Percentiles rank a stretch among this genome's conserved stretches.
Evolutionary conservation across 2,797 vertebrate genomes (phyloP).

Genomic region (Avahi laniger): DNA sequence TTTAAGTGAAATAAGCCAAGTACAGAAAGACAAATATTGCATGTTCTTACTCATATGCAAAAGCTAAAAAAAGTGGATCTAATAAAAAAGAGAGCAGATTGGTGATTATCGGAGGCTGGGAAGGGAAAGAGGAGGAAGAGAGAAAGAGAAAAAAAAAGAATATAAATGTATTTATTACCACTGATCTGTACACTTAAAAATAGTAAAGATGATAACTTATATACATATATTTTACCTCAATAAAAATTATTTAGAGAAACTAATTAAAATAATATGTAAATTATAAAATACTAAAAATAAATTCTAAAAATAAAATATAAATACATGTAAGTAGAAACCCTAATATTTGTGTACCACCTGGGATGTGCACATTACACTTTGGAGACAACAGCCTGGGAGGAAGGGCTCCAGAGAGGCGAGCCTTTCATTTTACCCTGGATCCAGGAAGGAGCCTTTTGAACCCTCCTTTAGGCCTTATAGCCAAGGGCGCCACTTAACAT

Average conservation of each 20-base stretch:
- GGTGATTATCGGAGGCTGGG: too few relatives aligned
- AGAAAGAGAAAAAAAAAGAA: too few relatives aligned
- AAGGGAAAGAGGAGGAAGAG: too few relatives aligned
- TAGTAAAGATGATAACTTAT: too few relatives aligned
- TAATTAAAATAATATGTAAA: slow-evolving; percentile 17
- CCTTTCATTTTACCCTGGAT: not conserved
- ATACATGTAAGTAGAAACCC: not conserved
- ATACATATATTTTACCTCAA: too few relatives aligned
- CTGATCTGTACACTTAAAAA: too few relatives aligned
- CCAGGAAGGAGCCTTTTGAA: not conserved
- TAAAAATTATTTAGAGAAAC: not conserved
- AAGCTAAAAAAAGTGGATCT: too few relatives aligned
- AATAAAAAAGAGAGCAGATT: too few relatives aligned
- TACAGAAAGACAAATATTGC: too few relatives aligned
- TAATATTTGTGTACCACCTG: not conserved
- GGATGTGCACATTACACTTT: not conserved
- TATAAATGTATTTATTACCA: too few relatives aligned
- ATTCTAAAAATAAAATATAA: not conserved
- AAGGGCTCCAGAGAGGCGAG: not conserved
- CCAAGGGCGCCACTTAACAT: not conserved
- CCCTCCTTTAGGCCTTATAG: not conserved
- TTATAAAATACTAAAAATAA: not conserved
- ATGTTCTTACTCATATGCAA: too few relatives aligned
- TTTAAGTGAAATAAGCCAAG: too few relatives aligned
- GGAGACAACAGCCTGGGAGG: not conserved